Percentiles rank a stretch among this genome's conserved stretches.
phyloP scores from a whole-genome alignment of 2,888 invertebrate species.

The Pseudococcus longispinus region DNA sequence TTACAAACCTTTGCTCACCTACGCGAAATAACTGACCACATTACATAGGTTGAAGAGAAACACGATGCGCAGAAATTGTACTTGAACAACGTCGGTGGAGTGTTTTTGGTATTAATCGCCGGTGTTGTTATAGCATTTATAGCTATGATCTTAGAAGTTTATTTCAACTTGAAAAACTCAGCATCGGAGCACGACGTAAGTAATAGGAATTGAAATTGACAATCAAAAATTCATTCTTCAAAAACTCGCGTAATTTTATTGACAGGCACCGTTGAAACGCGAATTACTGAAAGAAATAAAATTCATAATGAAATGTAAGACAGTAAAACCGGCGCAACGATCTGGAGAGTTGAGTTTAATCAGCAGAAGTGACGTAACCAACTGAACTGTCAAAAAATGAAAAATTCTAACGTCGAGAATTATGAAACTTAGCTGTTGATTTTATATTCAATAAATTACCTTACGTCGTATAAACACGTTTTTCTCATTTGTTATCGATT shows the following conservation, averaged over 20 bases:
- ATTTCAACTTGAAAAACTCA: neutral
- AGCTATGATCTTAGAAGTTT: conserved; percentile 74
- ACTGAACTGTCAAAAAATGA: conserved; percentile 4
- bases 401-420: neutral
- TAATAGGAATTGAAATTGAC: neutral
- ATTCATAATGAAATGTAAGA: conserved; percentile 56
- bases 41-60: conserved; percentile 57
- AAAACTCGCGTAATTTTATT: neutral
- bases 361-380: conserved; percentile 4
- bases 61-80: conserved; percentile 69
- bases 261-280: conserved; percentile 55
- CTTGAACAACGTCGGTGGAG: conserved; percentile 82
- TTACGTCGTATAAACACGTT: neutral
- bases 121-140: conserved; percentile 72
- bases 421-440: neutral
- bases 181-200: neutral
- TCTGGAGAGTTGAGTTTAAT: neutral
- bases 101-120: conserved; percentile 76
- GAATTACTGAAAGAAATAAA: conserved; percentile 58
- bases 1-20: neutral
- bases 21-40: neutral
- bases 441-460: neutral
- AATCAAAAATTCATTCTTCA: neutral
- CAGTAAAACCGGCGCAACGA: conserved; percentile 45
- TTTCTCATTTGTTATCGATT: neutral